Evolutionary conservation across 2,797 vertebrate species (phyloP).

Genomic region (Sebastes vulpes): DNA sequence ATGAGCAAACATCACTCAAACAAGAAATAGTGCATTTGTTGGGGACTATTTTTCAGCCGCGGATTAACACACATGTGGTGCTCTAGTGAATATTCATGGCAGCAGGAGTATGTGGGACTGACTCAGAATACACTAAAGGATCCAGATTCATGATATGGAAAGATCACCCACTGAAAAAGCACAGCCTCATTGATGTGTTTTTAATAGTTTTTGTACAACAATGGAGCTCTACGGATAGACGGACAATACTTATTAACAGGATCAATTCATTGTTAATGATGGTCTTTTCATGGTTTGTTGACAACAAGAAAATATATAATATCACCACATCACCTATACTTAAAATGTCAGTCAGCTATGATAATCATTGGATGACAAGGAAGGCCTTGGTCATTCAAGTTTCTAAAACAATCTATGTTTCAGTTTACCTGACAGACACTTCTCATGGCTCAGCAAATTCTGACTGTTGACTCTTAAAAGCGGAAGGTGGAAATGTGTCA

Average conservation of each 20-base stretch:
- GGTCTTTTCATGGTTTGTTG: too few species aligned
- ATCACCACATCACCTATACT: too few species aligned
- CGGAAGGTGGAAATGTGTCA: too few species aligned
- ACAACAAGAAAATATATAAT: too few species aligned
- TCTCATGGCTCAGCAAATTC: not conserved
- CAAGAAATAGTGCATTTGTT: not conserved
- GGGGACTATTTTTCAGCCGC: not conserved
- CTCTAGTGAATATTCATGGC: not conserved
- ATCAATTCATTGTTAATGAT: too few species aligned
- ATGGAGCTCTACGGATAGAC: not conserved
- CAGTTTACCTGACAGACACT: not conserved
- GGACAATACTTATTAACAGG: not conserved
- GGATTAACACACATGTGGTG: not conserved
- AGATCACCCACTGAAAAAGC: too few species aligned
- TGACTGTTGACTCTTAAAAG: not conserved
- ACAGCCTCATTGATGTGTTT: not conserved
- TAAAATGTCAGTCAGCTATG: not conserved
- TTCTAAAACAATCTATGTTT: not conserved
- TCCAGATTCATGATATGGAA: not conserved
- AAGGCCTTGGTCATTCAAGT: conserved; percentile 1
- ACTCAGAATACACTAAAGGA: not conserved
- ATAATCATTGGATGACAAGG: not conserved
- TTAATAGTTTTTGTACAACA: too few species aligned
- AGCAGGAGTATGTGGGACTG: not conserved
- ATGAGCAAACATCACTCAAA: not conserved